Evolutionary conservation across 2,888 invertebrate species (phyloP).

Genomic region (Drosophila barbarae): DNA sequence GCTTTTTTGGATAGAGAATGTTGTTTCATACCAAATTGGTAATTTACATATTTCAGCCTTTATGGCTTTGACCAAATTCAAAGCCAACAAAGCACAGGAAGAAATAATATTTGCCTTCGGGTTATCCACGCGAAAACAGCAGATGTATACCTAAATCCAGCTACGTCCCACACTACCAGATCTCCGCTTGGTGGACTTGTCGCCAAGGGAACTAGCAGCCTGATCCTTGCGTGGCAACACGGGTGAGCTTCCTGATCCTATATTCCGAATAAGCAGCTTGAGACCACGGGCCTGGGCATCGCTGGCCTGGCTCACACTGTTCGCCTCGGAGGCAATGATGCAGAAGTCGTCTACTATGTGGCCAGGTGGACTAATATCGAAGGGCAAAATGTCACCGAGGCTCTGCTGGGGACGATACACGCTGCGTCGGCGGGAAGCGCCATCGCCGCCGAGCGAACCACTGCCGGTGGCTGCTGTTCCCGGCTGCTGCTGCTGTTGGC

Average conservation of each 20-base stretch:
- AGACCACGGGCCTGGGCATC: conserved; percentile 87
- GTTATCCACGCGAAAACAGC: neutral
- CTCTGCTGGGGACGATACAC: conserved; percentile 81
- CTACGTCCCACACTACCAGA: conserved; percentile 79
- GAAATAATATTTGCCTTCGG: neutral
- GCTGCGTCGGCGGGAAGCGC: conserved; percentile 65
- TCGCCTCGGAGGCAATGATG: conserved; percentile 89
- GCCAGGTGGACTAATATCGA: conserved; percentile 85
- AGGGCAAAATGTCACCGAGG: conserved; percentile 83
- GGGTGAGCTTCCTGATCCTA: conserved; percentile 89
- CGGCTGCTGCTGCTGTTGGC: conserved; percentile 55
- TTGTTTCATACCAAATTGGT: neutral
- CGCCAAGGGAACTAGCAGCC: conserved; percentile 21
- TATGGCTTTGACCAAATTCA: neutral
- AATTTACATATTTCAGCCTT: neutral
- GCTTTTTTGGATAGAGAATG: too few species aligned
- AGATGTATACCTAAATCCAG: conserved; percentile 70
- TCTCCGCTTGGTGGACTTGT: conserved; percentile 69
- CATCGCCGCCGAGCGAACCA: conserved; percentile 47
- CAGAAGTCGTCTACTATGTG: conserved; percentile 95
- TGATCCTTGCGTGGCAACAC: conserved; percentile 86
- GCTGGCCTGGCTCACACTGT: conserved; percentile 75
- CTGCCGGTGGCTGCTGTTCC: conserved; percentile 31
- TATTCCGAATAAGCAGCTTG: conserved; percentile 89
- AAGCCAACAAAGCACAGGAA: neutral